Percentiles rank a stretch among this genome's conserved stretches.
Conservation (phyloP, 2,797 vertebrate genomes). For the Siniperca scherzeri region DNA sequence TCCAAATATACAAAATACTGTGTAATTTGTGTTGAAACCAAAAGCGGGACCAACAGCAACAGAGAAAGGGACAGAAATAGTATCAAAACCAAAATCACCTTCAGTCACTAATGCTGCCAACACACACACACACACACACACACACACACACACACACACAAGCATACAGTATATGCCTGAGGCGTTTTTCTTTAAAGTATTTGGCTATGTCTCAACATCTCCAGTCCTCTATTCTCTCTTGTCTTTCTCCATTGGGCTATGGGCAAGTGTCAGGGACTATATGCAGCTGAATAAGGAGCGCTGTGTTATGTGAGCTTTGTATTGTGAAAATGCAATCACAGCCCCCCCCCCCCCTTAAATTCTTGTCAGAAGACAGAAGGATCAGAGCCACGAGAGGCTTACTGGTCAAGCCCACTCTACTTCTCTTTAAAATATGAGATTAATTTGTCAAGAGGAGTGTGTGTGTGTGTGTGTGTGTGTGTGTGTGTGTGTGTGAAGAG, state of each 20-base stretch:
- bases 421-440: constrained; percentile 75
- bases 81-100: constrained; percentile 65
- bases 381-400: constrained; percentile 64
- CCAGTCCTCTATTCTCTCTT: constrained; percentile 66
- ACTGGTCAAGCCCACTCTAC: constrained; percentile 69
- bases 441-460: constrained; percentile 74
- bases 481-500: constrained; percentile 31
- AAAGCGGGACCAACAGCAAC: constrained; percentile 37
- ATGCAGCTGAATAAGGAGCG: constrained; percentile 56
- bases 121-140: constrained; percentile 34
- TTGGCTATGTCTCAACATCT: constrained; percentile 69
- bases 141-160: constrained; percentile 25
- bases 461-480: constrained; percentile 35
- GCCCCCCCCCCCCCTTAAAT: constrained; percentile 23
- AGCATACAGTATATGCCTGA: constrained; percentile 57
- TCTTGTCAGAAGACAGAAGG: constrained; percentile 63
- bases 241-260: constrained; percentile 69
- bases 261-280: constrained; percentile 68
- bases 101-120: constrained; percentile 38
- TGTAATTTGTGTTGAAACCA: constrained; percentile 50
- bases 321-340: constrained; percentile 67
- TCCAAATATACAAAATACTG: constrained; percentile 26
- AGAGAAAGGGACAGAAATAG: constrained; percentile 52
- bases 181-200: constrained; percentile 74
- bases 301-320: constrained; percentile 67